Evolutionary conservation across 2,797 vertebrate species (phyloP).

Genomic region (Xenopus petersii): DNA sequence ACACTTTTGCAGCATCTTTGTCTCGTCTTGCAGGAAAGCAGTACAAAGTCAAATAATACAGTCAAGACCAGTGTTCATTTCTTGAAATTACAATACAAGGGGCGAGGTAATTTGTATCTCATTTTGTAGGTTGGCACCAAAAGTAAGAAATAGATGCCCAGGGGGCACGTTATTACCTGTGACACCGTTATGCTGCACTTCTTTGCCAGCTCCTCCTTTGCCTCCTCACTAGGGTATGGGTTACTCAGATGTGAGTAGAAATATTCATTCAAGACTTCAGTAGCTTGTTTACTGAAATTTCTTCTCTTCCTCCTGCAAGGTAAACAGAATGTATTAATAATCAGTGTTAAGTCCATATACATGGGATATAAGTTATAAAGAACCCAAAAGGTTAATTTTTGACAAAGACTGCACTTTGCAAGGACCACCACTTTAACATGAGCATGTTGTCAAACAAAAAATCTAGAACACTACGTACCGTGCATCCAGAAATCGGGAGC

Average conservation of each 20-base stretch:
- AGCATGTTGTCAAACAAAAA: no score
- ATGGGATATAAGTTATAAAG: no score
- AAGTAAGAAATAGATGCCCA: no score
- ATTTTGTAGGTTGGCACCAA: no score
- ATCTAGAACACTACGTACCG: slow-evolving; percentile 63
- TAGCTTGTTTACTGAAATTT: slow-evolving; percentile 99
- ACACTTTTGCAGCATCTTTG: no score
- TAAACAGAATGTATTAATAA: slow-evolving; percentile 21
- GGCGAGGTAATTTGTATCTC: background rate
- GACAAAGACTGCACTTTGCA: no score
- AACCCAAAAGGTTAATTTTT: no score
- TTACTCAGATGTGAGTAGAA: slow-evolving; percentile 99
- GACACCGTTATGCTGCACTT: slow-evolving; percentile 99
- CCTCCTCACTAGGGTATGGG: slow-evolving; percentile 97
- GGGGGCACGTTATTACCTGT: slow-evolving; percentile 72
- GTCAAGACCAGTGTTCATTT: background rate
- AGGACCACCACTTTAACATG: no score
- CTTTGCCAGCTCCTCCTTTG: slow-evolving; percentile 98
- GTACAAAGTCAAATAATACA: background rate
- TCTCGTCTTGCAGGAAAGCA: no score
- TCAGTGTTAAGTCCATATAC: no score
- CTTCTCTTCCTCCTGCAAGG: slow-evolving; percentile 89
- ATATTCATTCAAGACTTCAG: slow-evolving; percentile 97
- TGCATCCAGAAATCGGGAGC: slow-evolving; percentile 87
- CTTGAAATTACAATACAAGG: background rate